Conservation (phyloP, 2,888 invertebrate species). For the Dolomedes plantarius region DNA sequence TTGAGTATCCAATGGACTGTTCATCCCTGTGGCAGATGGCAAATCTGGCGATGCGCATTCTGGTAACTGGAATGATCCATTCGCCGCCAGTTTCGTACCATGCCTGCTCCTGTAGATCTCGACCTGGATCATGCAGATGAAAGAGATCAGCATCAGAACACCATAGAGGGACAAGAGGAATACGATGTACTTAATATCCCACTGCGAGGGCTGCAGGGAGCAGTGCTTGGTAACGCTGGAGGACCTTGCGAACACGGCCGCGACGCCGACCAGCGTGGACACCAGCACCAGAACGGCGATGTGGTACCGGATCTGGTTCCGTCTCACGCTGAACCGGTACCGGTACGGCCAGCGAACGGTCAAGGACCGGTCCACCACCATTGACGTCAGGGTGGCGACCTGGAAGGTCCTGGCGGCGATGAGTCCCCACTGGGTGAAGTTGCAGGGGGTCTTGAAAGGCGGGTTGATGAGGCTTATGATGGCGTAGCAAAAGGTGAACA, state of each 20-base stretch:
- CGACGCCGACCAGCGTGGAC: slow-evolving; percentile 80
- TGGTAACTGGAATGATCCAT: slow-evolving; percentile 44
- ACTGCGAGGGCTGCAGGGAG: slow-evolving; percentile 78
- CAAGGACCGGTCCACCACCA: slow-evolving; percentile 79
- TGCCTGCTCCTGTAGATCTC: slow-evolving; percentile 52
- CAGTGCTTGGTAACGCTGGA: slow-evolving; percentile 74
- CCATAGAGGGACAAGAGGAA: slow-evolving; percentile 80
- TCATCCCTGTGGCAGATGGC: slow-evolving; percentile 74
- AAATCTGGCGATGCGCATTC: slow-evolving; percentile 73
- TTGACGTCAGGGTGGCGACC: slow-evolving; percentile 79
- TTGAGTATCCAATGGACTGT: slow-evolving; percentile 72
- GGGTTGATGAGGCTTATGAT: slow-evolving; percentile 71
- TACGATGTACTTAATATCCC: slow-evolving; percentile 79
- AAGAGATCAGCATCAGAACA: slow-evolving; percentile 78
- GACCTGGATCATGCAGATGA: slow-evolving; percentile 78
- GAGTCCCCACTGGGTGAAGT: slow-evolving; percentile 79
- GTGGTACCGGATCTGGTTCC: slow-evolving; percentile 78
- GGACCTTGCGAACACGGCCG: slow-evolving; percentile 78
- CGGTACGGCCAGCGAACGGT: slow-evolving; percentile 76
- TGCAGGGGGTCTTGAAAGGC: slow-evolving; percentile 76
- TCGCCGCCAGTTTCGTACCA: slow-evolving; percentile 26
- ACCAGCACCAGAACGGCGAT: slow-evolving; percentile 79
- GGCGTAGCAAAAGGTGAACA: slow-evolving; percentile 73
- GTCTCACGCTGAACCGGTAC: slow-evolving; percentile 75
- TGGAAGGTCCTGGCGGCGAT: slow-evolving; percentile 80